These are phyloP conservation scores for Piscicola geometra DNA, from an alignment of 2,888 invertebrate genomes.

Conservation along the genomic window DNA sequence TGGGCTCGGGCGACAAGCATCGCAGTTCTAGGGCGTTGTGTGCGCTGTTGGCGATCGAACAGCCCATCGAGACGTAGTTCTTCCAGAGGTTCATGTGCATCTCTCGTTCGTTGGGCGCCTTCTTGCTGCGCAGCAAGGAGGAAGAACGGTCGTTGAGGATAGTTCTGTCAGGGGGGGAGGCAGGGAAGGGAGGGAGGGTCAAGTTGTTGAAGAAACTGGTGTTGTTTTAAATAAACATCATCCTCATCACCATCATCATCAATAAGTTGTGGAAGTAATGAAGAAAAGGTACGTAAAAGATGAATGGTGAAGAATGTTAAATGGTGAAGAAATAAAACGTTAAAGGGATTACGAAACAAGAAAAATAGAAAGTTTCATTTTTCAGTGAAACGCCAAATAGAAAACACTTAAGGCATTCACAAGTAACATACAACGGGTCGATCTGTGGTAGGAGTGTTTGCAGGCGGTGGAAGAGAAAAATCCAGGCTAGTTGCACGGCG, in stretches of 20 bases:
- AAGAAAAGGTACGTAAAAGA: neutral
- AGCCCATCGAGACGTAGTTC: constrained; percentile 92
- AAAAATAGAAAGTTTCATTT: neutral
- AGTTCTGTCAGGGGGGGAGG: neutral
- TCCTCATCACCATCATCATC: neutral
- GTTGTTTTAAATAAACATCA: neutral
- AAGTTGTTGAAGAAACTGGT: neutral
- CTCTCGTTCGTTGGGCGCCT: constrained; percentile 81
- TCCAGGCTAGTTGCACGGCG: constrained; percentile 88
- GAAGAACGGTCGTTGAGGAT: constrained; percentile 74
- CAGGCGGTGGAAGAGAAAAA: constrained; percentile 77
- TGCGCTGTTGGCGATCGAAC: constrained; percentile 87
- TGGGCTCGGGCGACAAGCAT: constrained; percentile 40
- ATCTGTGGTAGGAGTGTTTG: constrained; percentile 81
- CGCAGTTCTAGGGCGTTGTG: constrained; percentile 49
- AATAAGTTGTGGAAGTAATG: neutral
- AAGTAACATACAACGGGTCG: constrained; percentile 65
- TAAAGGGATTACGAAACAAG: neutral
- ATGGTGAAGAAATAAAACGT: neutral
- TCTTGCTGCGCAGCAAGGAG: constrained; percentile 67
- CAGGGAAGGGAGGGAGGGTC: neutral
- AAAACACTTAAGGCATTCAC: too few relatives aligned
- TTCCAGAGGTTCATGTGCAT: constrained; percentile 95
- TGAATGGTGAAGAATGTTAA: neutral
- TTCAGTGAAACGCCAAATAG: neutral